Conservation (phyloP, 2,797 vertebrate genomes). For the Falco concolor region DNA sequence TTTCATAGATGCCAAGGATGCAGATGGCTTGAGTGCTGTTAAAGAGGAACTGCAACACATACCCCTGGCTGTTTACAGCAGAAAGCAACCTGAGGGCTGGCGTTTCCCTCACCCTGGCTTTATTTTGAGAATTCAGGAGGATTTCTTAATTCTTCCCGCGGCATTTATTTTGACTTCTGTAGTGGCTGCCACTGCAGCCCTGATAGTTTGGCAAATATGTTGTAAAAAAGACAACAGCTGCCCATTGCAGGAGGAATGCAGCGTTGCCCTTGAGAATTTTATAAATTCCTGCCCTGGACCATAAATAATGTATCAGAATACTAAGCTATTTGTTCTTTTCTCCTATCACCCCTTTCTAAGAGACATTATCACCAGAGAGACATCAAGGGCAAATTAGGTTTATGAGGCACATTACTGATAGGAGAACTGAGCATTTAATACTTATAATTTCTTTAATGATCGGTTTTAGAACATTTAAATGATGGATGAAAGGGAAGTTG, state of each 20-base stretch:
- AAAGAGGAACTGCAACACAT: background rate
- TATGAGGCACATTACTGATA: slow-evolving; percentile 10
- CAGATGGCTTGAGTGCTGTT: background rate
- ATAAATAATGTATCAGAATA: slow-evolving; percentile 16
- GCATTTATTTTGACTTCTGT: background rate
- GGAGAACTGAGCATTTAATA: slow-evolving; percentile 10
- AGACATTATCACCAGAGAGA: background rate
- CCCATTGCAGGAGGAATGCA: background rate
- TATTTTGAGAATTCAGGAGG: background rate
- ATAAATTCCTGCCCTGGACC: background rate
- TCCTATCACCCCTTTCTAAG: background rate
- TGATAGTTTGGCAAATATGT: background rate
- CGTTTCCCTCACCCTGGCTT: background rate
- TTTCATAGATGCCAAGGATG: background rate
- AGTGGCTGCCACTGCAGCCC: background rate
- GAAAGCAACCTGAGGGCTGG: background rate
- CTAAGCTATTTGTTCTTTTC: slow-evolving; percentile 1
- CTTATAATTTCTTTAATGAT: slow-evolving; percentile 24
- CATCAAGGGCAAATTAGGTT: slow-evolving; percentile 40
- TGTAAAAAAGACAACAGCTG: background rate
- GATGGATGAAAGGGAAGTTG: background rate
- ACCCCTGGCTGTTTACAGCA: background rate
- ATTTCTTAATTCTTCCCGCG: background rate
- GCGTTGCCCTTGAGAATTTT: background rate
- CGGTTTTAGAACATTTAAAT: slow-evolving; percentile 27